These are phyloP conservation scores for Rhopilema esculentum DNA, from an alignment of 30 jellyfish, hydroid and myxozoan genomes.

Conservation along the genomic window DNA sequence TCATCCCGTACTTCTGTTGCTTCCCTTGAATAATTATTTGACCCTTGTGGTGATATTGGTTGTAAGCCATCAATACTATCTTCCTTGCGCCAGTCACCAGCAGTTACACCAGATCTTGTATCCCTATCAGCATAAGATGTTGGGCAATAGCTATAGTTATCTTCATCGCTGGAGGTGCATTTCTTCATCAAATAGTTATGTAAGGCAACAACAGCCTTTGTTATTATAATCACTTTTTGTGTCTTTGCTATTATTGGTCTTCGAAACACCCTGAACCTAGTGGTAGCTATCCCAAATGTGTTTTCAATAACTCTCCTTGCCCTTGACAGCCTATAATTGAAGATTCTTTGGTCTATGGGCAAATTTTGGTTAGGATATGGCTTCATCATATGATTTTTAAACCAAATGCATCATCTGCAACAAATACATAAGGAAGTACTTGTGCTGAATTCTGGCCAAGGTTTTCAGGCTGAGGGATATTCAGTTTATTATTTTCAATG, in stretches of 20 bases:
- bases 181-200: slow-evolving; percentile 57
- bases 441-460: slow-evolving; percentile 38
- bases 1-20: slow-evolving; percentile 44
- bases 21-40: slow-evolving; percentile 31
- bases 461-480: slow-evolving; percentile 50
- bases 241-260: slow-evolving; percentile 63
- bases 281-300: slow-evolving; percentile 76
- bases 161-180: slow-evolving; percentile 11
- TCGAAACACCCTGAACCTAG: slow-evolving; percentile 67
- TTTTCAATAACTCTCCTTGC: slow-evolving; percentile 71
- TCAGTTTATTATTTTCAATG: slow-evolving; percentile 31
- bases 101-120: slow-evolving; percentile 9
- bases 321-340: slow-evolving; percentile 59
- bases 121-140: slow-evolving; percentile 36
- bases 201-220: slow-evolving; percentile 80
- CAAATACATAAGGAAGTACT: slow-evolving; percentile 55
- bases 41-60: slow-evolving; percentile 20
- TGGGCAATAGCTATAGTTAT: slow-evolving; percentile 25
- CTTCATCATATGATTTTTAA: slow-evolving; percentile 59
- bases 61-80: slow-evolving; percentile 12
- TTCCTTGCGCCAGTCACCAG: slow-evolving; percentile 68
- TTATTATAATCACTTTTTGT: slow-evolving; percentile 51
- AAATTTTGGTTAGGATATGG: slow-evolving; percentile 58
- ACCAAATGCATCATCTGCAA: slow-evolving; percentile 78
- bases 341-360: slow-evolving; percentile 46